Base-by-base conservation (phyloP, 1,140 invertebrate genomes). In the Cyclina sinensis region DNA sequence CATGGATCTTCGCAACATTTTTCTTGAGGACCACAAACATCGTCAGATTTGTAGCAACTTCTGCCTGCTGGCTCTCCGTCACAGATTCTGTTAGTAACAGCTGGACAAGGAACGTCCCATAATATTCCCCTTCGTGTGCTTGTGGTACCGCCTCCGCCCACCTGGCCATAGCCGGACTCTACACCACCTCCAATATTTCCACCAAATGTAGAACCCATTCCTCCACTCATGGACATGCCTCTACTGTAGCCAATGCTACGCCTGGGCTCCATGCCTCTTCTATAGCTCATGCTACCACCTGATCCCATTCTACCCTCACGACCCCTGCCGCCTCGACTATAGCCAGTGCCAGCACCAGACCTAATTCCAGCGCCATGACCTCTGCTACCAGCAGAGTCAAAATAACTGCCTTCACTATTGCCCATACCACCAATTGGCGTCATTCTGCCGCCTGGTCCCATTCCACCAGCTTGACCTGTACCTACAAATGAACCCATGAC, bases 1-100 rank as follows among this genome's bases (percentile, higher is more conserved):
- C 65, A 70, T 37, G 65, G 65, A 39, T 70, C 32, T 70, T n/a
- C 21, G 21, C 65, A 70, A 70, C 65, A 70, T 37, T 39, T 70
- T 39, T 70, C 65, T 7, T 70, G 12, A 0, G 5, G 1, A 70
- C 32, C 3, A 37, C 65, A 70, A 12, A 70, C 65, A 4, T 16
- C 32, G 27, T 70, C 65, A n/a, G 65, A 70, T 37, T 16, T 37
- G 21, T 37, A 70, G 18, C 65, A 70, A 0, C 21, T 14, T 35
- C 32, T 1, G 35, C 30, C 32, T 18, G 32, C 24, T 70, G 14
- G 12, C 9, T 9, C 0, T 9, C 24, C 65, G 14, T 70, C 65
- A 70, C 65, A 70, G 1, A 27, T 21, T 18, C 18, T 35, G 0
- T 5, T 0, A 18, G 65, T 70, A 30, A 70, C 35, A 18, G 30